Base-by-base conservation (phyloP, 2,113 vertebrate genomes). In the Toxotes chatareus region DNA sequence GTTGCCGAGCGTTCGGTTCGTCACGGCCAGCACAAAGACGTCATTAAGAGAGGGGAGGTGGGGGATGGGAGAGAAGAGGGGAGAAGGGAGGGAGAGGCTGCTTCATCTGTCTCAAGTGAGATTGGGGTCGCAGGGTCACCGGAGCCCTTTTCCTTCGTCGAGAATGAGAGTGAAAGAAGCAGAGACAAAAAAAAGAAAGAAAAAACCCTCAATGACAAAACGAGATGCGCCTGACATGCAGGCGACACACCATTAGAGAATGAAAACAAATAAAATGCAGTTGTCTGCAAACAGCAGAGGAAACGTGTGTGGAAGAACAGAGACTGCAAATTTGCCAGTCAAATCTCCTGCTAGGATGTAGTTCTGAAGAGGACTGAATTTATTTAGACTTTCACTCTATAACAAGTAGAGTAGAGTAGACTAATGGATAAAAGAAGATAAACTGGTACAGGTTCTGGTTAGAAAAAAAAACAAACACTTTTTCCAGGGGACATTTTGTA, bases 91-190 rank as follows among this genome's bases (percentile, higher is more conserved):
- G 31, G 70, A 34, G 81, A 70, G 76, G 83, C 91, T 83, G 90
- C 87, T 92, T 93, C 91, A 94, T 94, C 92, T 92, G 89, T 93
- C 93, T 94, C 89, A 90, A 92, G 92, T 93, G 93, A 94, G 93
- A 94, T 94, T 94, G 93, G 80, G 93, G 93, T 93, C 81, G 73
- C n/a, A 2, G 77, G 93, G 91, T 93, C 82, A 36, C 62, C 68
- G 0, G 80, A 93, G 89, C 89, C 86, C 75, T 93, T 94, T 93
- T 90, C 88, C 89, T 88, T 85, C 38, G 5, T 82, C 19, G 62
- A 90, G 83, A 86, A 83, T 72, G 73, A 87, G 69, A 86, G 74
- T 73, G 66, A 66, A 77, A 81, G 82, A 88, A 82, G 86, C 64
- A 36, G 61, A 75, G 78, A 11, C 3, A 27, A 13, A 21, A 79